Base-by-base conservation (phyloP, 2,888 invertebrate species). In the Oscheius sp. region DNA sequence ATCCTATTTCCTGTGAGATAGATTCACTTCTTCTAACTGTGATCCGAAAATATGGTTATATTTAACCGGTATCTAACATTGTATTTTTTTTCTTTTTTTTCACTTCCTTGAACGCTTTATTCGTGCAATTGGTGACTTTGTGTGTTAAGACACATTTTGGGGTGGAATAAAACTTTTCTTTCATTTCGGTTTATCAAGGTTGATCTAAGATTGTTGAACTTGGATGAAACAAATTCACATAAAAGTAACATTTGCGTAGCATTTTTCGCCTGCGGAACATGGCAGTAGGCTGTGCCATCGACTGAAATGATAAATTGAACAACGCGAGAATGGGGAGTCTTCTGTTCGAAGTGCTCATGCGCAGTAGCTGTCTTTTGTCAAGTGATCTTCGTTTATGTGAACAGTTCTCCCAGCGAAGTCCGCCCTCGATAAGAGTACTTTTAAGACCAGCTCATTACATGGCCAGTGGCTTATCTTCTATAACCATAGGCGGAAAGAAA, bases 21-120 rank as follows among this genome's bases (percentile, higher is more conserved):
- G 63, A 2, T 37, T 21, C 37, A n/a, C 53, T 55, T 66, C 42
- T 55, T 11, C 68, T 53, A 53, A 68, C 68, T 68, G 68, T 68
- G 68, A 68, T 68, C 9, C 53, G 55, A 68, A 32, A 29, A 55
- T 55, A 33, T 68, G 68, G 68, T 68, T 68, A 53, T 32, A 55
- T 68, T 68, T 68, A 68, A 68, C 68, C 68, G 68, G 68, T 68
- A 68, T 55, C 21, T 68, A 68, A 68, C 37, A 65, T 32, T 51
- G 53, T 32, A 51, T 35, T 68, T 55, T 37, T 10, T 51, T 37
- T 32, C 21, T 21, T 68, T 68, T 42, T 68, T 68, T 68, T 68
- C 68, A 68, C 68, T 68, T 63, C 55, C 37, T n/a, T 53, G 33
- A 48, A 68, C 55, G 68, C 68, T 68, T 68, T 68, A 68, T 68